Evolutionary conservation across 2,797 vertebrate genomes (phyloP), one percentile per base, ranked within the genome.

Genomic region (Limosa lapponica): DNA sequence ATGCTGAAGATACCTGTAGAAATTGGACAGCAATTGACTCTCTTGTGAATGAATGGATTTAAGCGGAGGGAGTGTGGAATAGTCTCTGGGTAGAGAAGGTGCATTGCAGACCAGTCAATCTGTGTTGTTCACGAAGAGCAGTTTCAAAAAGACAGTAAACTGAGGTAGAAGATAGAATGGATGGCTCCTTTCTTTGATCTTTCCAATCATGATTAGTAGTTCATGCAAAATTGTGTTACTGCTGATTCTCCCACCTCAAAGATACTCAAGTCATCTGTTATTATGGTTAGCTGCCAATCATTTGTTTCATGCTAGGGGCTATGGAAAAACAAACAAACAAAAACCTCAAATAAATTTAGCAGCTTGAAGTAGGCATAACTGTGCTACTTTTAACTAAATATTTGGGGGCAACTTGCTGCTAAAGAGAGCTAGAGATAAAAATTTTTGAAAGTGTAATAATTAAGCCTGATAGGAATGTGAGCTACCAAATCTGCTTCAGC

Each of bases 41-140:
- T 46, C 37, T 30, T 80, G 13, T 62, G 59, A 87, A 66, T 46
- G 41, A 22, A 34, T 24, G 15, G 27, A 18, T 57, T 73, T 78
- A 57, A 82, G 52, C 0, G 1, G 34, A 39, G 28, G 34, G 17
- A 74, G 11, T 1, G 2, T 30, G 39, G 46, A 39, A 19, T 20
- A n/a, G 22, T 39, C 10, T 71, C 52, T 55, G 28, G 15, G 5
- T 78, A 25, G 39, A 48, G 59, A 44, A 58, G 8, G 30, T 41
- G 28, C 8, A 3, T 6, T 89, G 66, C 62, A 71, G 66, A 27
- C 13, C 27, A 8, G 22, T 82, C 10, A 24, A 1, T 59, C 44
- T 84, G 7, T 13, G 2, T 71, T 79, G 30, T 18, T 90, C 32
- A 59, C 11, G 24, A 64, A 71, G 39, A 83, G 18, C 10, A 28